Conservation (phyloP, 2,797 vertebrate species). For the Semaprochilodus insignis region DNA sequence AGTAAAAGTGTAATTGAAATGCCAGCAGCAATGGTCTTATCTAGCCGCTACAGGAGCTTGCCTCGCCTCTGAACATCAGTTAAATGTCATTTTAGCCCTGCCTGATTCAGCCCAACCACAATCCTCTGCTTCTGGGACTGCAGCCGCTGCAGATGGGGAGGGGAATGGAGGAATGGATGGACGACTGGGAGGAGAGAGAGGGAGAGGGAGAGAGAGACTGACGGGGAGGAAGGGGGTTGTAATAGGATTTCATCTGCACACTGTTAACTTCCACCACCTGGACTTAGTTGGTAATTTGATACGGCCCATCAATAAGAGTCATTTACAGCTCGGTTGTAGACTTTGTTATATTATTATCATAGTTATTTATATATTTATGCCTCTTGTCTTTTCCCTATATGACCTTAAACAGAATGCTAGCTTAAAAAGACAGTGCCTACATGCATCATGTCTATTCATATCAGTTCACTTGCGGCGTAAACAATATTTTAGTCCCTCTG, state of each 20-base stretch:
- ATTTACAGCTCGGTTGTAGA: conserved; percentile 72
- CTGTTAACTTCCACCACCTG: conserved; percentile 85
- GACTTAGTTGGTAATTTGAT: conserved; percentile 85
- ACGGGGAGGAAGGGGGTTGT: conserved; percentile 67
- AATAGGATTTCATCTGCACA: conserved; percentile 85
- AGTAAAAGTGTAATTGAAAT: conserved; percentile 90
- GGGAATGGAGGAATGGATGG: conserved; percentile 69
- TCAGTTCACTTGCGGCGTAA: background rate
- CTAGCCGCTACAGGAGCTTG: conserved; percentile 85
- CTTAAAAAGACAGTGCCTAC: background rate
- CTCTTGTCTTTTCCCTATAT: conserved; percentile 60
- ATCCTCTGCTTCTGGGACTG: conserved; percentile 74
- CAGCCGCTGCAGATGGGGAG: conserved; percentile 72
- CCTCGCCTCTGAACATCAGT: conserved; percentile 89
- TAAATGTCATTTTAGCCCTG: conserved; percentile 89
- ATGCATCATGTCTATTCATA: too few species aligned
- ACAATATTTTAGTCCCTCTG: background rate
- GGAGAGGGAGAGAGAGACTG: conserved; percentile 60
- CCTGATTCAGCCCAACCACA: conserved; percentile 86
- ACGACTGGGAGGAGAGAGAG: conserved; percentile 67
- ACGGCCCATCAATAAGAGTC: conserved; percentile 83
- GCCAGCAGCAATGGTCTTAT: conserved; percentile 89
- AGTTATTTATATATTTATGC: conserved; percentile 72
- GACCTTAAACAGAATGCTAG: conserved; percentile 66
- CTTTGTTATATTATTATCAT: conserved; percentile 70